Base-by-base conservation (phyloP, 2,113 vertebrate species). In the Phocoena phocoena region DNA sequence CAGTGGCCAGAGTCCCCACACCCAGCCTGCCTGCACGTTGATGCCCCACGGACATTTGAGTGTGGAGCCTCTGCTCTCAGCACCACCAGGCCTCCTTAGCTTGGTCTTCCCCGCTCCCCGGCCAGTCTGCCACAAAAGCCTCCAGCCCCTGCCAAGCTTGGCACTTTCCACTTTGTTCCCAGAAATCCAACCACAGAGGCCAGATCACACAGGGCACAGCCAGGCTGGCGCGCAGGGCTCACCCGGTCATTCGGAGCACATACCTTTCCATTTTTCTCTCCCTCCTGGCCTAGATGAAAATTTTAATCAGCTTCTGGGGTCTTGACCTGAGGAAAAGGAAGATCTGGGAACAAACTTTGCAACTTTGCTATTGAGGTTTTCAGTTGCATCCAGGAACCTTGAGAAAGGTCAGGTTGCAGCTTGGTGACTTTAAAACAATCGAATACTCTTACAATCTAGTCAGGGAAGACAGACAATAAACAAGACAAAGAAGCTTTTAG, bases 131-230 rank as follows among this genome's bases (percentile, higher is more conserved):
- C 71, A n/a, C 11, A 14, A 62, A 89, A 70, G 31, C 79, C 26
- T 86, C 38, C 20, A 3, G 60, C 50, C 77, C 5, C 87, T 79
- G 94, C 96, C 95, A 96, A 90, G 85, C 36, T 71, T 63, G 88
- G 71, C n/a, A 74, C 20, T 36, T 73, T 70, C 50, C 38, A 53
- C 26, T 65, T 26, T 55, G 68, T 95, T 97, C 94, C 86, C 95
- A 96, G 97, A 97, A 96, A 91, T 62, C 36, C 74, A 91, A 63
- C 90, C 85, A 31, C 95, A 96, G 73, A 88, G 31, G 20, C 85
- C 81, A 41, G 94, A 80, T 71, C 26, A 31, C 89, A 62, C 14
- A 36, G 38, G 92, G 38, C 17, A 8, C 41, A 96, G 97, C 82
- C 96, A 92, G 91, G 62, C 90, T 55, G 94, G 94, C 38, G 20